Conservation (phyloP, 1,140 invertebrate species). For the Pachyrhynchus sulphureomaculatus region DNA sequence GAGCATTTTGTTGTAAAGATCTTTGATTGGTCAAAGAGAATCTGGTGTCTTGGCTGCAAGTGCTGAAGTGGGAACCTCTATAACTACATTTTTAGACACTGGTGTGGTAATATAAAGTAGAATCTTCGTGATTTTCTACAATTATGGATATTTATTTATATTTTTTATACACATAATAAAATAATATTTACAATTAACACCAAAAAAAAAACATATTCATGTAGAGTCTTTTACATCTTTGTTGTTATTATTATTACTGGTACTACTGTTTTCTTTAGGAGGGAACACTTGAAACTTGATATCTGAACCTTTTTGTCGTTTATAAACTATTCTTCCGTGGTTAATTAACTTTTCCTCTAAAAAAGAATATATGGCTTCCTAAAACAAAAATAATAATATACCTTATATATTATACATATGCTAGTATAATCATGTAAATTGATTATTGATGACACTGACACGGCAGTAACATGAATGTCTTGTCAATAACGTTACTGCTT, state of each 20-base stretch:
- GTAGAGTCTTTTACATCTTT: background rate
- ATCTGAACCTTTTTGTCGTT: conserved; percentile 56
- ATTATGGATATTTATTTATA: no score
- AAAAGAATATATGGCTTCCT: conserved; percentile 57
- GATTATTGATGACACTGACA: no score
- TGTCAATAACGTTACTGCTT: no score
- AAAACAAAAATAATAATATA: conserved; percentile 37
- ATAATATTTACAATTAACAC: conserved; percentile 23
- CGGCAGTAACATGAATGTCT: no score
- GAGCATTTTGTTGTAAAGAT: no score
- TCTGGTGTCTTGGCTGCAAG: no score
- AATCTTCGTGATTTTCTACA: no score
- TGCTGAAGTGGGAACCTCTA: no score
- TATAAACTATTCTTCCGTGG: conserved; percentile 58
- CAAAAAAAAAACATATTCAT: conserved; percentile 16
- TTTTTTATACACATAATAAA: conserved; percentile 22
- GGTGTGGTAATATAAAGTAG: no score
- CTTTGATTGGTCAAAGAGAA: no score
- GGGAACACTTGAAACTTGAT: conserved; percentile 62
- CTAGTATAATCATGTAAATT: no score
- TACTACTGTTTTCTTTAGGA: conserved; percentile 28
- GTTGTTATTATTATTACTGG: background rate
- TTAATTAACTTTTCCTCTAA: conserved; percentile 56
- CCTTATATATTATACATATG: background rate
- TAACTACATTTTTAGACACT: no score